Evolutionary conservation across 1,140 invertebrate genomes (phyloP), one percentile per base, ranked within the genome.

Genomic region (Heterodera schachtii): DNA sequence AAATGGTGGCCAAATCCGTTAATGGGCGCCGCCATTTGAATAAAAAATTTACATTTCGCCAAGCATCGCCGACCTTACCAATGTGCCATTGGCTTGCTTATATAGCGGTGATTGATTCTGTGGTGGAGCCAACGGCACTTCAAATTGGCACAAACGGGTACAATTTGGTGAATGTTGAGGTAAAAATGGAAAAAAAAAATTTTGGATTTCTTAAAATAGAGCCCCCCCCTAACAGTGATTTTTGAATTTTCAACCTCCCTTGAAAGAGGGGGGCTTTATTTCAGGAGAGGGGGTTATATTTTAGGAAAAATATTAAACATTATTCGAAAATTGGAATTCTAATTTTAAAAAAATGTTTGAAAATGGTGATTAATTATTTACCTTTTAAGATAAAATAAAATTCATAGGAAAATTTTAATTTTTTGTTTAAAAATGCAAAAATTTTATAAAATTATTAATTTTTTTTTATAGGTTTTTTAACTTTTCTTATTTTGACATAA

Each of bases 371-470:
- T n/a, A n/a, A n/a, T n/a, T n/a, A n/a, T n/a, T n/a, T n/a, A n/a
- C n/a, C n/a, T n/a, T n/a, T n/a, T n/a, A n/a, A n/a, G n/a, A n/a
- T n/a, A n/a, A n/a, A n/a, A n/a, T n/a, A n/a, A n/a, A n/a, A n/a
- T n/a, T n/a, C n/a, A n/a, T n/a, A n/a, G 31, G 31, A 31, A 31
- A 31, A 31, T 31, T 31, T 31, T 31, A 1, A 69, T 86, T 44
- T n/a, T 60, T 47, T 13, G 85, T 84, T 86, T 74, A 85, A 81
- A 21, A 82, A 52, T 52, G 3, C 76, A 82, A 31, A 31, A n/a
- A n/a, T n/a, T n/a, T n/a, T n/a, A n/a, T n/a, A n/a, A n/a, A n/a
- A n/a, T n/a, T n/a, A n/a, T n/a, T n/a, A n/a, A 31, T 31, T 31
- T 31, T 31, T 31, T 31, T 31, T 31, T 31, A 31, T 0, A 31